Evolutionary conservation across 30 jellyfish, hydroid and myxozoan genomes (phyloP), one percentile per base, ranked within the genome.

Genomic region (Aurelia sp.): DNA sequence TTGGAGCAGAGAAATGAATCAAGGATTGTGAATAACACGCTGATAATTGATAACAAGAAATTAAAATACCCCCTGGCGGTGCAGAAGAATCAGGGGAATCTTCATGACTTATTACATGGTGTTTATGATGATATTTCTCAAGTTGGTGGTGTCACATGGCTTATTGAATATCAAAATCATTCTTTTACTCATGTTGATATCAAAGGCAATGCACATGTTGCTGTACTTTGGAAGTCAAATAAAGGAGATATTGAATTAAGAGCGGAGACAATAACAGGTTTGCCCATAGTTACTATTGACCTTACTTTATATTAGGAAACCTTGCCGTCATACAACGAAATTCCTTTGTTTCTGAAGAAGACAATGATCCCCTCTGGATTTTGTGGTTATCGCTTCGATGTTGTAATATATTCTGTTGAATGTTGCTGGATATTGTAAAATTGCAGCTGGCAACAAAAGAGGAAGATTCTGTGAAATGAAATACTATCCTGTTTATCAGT

Each of bases 121-220:
- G 40, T 74, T 16, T 84, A 84, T 41, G 69, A 84, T 61, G 93
- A 84, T 38, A 71, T 84, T 19, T 71, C 87, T 3, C 38, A 27
- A 13, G 93, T 64, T 53, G 93, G 93, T 38, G 93, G 93, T 1
- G 87, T 84, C 40, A 84, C 93, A 0, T 84, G 93, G 93, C 87
- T 84, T 60, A 84, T 84, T 44, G 93, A 84, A 50, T 63, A 58
- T 48, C 87, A 72, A 63, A 84, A 84, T 52, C 93, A 84, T 74
- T 84, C 93, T 13, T 61, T 84, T 47, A 84, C 87, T 4, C 87
- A 67, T 24, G 93, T 84, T 20, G 93, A 72, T 63, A 30, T 84
- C 13, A 60, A 70, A 71, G 93, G 93, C 5, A 84, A 74, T 33
- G 93, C 93, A 30, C 85, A 84, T 47, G 76, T 84, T 30, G 93